Evolutionary conservation across 1,140 invertebrate genomes (phyloP), one percentile per base, ranked within the genome.

Genomic region (Musca vetustissima): DNA sequence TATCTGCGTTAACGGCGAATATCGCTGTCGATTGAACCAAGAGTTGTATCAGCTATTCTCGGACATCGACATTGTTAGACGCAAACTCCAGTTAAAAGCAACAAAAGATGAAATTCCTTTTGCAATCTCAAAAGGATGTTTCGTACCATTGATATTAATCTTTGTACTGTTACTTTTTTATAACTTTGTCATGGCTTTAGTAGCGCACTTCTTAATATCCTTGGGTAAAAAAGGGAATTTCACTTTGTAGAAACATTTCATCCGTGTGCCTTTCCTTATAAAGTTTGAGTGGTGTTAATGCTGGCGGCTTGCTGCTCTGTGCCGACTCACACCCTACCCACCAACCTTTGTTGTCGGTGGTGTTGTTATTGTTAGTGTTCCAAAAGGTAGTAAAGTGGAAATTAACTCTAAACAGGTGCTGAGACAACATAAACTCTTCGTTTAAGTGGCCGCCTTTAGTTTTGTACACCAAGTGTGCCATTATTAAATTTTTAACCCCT

Each of bases 351-450:
- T 49, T 19, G 48, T 2, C 48, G 15, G 15, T 15, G 15, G 6
- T 59, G 57, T 43, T 61, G 57, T 11, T 59, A 17, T n/a, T 59
- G 13, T 25, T 25, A 15, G 25, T 61, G 21, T 61, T 61, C 17
- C 36, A 61, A 36, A n/a, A 36, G 32, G 28, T 19, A 61, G 28
- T 61, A 36, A 61, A 36, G 28, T 43, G 17, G 57, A 36, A 43
- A 61, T 61, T 61, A 61, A 61, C 57, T 61, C 28, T 61, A 61
- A 61, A 61, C 57, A 61, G 57, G 57, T 61, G 57, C 57, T 61
- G 57, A 61, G 32, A 36, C 57, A 61, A 36, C 57, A 61, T 61
- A 61, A 61, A 61, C 57, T 61, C 28, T 36, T 43, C 28, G 28
- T 61, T 61, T 36, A 61, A 61, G 28, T 61, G 32, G 57, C n/a